Conservation (phyloP, 2,888 invertebrate genomes). For the Salticus scenicus region DNA sequence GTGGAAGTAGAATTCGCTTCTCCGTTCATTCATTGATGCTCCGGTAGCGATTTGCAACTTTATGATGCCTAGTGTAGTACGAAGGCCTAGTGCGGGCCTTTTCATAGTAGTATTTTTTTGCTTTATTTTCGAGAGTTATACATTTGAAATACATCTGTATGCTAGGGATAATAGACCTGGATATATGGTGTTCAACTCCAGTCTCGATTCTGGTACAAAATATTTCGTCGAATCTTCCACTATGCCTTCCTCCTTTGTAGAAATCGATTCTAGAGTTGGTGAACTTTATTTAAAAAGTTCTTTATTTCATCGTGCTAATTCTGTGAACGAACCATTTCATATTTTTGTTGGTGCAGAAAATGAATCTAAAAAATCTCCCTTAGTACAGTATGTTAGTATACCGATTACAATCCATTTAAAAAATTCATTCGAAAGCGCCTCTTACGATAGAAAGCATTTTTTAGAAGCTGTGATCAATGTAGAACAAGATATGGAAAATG, state of each 20-base stretch:
- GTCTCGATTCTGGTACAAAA: slow-evolving; percentile 30
- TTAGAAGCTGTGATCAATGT: slow-evolving; percentile 32
- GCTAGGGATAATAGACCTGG: slow-evolving; percentile 44
- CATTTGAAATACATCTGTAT: slow-evolving; percentile 35
- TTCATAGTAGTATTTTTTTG: slow-evolving; percentile 1
- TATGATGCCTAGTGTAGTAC: not conserved
- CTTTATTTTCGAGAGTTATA: not conserved
- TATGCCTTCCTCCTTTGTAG: slow-evolving; percentile 12
- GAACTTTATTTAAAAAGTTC: slow-evolving; percentile 33
- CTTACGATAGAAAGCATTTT: not conserved
- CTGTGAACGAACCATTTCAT: slow-evolving; percentile 10
- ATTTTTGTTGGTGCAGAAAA: slow-evolving; percentile 33
- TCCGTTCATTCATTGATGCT: not conserved
- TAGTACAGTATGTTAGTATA: slow-evolving; percentile 42
- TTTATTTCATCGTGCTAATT: slow-evolving; percentile 9
- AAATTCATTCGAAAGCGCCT: not conserved
- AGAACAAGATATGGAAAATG: not conserved
- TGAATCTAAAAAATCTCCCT: not conserved
- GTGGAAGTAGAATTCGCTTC: not conserved
- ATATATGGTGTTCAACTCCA: slow-evolving; percentile 36
- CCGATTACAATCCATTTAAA: slow-evolving; percentile 32
- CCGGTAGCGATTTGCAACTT: not conserved
- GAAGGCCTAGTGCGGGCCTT: slow-evolving; percentile 30
- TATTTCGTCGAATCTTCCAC: slow-evolving; percentile 42
- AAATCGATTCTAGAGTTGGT: slow-evolving; percentile 30